A percentile compares a stretch with the other conserved stretches of the same genome.
These are phyloP conservation scores for Cryptophagus acutangulus DNA, from an alignment of 2,888 invertebrate genomes.

Conservation along the genomic window DNA sequence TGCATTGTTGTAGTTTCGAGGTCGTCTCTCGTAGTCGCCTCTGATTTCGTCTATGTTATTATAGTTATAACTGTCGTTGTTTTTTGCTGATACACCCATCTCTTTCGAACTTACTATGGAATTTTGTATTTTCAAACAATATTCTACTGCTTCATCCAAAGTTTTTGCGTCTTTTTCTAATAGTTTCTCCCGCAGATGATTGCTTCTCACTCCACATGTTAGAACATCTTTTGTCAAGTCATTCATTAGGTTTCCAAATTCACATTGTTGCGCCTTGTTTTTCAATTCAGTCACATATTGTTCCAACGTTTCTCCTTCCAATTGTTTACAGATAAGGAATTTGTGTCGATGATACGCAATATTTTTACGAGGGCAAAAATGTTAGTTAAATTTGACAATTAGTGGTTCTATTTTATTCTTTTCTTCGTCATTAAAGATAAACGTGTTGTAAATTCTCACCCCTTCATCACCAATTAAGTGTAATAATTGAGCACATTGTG, in stretches of 20 bases:
- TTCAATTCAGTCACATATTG: slow-evolving; percentile 11
- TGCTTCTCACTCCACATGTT: slow-evolving; percentile 6
- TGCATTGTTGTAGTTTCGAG: too few relatives aligned
- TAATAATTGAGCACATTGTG: not conserved
- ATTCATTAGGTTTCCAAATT: slow-evolving; percentile 7
- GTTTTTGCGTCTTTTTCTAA: too few relatives aligned
- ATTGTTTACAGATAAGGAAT: slow-evolving; percentile 5
- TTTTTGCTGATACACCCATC: too few relatives aligned
- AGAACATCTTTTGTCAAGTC: slow-evolving; percentile 3
- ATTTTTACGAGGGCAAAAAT: slow-evolving; percentile 8
- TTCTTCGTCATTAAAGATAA: not conserved
- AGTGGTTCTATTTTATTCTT: slow-evolving; percentile 1
- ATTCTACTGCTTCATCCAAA: too few relatives aligned
- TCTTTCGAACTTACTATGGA: too few relatives aligned
- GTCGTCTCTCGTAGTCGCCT: too few relatives aligned
- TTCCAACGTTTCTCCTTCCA: slow-evolving; percentile 8
- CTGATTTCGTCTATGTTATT: too few relatives aligned
- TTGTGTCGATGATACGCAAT: slow-evolving; percentile 11
- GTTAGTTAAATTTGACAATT: not conserved
- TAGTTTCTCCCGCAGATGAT: not conserved
- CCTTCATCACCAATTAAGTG: slow-evolving; percentile 2
- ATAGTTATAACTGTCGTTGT: too few relatives aligned
- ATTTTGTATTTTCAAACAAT: too few relatives aligned
- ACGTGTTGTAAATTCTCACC: slow-evolving; percentile 4
- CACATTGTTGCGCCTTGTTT: slow-evolving; percentile 4